Percentiles rank a stretch among this genome's conserved stretches.
Conservation (phyloP, 2,797 vertebrate genomes). For the Oreochromis mossambicus region DNA sequence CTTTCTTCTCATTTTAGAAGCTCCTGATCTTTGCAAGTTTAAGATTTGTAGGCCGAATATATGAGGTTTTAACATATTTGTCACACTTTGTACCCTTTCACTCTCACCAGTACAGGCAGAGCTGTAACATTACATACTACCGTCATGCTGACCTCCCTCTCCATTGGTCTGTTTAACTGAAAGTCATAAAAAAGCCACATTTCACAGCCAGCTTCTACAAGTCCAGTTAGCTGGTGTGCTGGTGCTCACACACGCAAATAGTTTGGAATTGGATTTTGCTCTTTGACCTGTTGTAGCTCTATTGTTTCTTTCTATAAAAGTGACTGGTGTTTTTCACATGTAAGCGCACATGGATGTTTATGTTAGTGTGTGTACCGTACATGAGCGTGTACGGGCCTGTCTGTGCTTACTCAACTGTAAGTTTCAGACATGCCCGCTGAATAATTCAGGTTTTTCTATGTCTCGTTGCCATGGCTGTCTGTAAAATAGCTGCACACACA, state of each 20-base stretch:
- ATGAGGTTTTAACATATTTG: not conserved
- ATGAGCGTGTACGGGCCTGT: not conserved
- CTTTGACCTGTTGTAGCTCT: not conserved
- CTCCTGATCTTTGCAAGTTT: not conserved
- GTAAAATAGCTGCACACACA: conserved; percentile 7
- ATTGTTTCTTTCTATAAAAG: not conserved
- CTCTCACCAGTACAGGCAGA: not conserved
- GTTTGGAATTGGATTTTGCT: not conserved
- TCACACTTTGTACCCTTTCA: not conserved
- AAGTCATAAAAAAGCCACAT: not conserved
- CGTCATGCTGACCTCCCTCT: not conserved
- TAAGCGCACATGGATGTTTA: not conserved
- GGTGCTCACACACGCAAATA: not conserved
- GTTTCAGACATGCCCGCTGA: conserved; percentile 71
- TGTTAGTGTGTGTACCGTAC: not conserved
- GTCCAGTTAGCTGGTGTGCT: not conserved
- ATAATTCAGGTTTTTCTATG: conserved; percentile 69
- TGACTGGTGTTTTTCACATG: not conserved
- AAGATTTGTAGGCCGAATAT: not conserved
- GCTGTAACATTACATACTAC: not conserved
- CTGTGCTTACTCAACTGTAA: conserved; percentile 67
- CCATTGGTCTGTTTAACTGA: not conserved
- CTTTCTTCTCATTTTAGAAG: not conserved
- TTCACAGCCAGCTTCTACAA: not conserved
- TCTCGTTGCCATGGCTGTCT: conserved; percentile 55